phyloP scores from a whole-genome alignment of 2,797 vertebrate genomes.

The Chiroxiphia lanceolata region DNA sequence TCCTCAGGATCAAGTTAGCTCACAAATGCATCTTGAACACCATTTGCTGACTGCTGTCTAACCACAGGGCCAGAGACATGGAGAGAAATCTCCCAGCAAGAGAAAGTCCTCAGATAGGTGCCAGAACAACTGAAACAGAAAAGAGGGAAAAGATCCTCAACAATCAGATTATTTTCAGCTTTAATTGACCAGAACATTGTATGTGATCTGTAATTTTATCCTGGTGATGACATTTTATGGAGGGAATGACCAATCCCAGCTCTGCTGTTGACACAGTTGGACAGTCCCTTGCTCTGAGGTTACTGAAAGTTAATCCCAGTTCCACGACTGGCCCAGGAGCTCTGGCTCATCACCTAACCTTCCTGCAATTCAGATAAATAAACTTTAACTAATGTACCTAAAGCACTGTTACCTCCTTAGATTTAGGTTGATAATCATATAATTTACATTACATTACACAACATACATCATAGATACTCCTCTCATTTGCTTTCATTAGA shows the following conservation, averaged over 20 bases:
- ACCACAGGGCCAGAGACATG: neutral
- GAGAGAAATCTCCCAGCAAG: neutral
- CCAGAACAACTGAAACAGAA: neutral
- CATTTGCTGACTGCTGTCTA: neutral
- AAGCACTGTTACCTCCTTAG: neutral
- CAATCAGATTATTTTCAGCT: neutral
- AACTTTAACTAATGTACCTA: neutral
- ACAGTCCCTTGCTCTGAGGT: neutral
- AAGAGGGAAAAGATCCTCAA: neutral
- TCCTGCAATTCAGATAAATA: neutral
- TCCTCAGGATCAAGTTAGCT: neutral
- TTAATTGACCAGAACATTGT: neutral
- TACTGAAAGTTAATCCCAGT: neutral
- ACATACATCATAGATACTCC: neutral
- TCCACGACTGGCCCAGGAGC: neutral
- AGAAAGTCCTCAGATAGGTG: neutral
- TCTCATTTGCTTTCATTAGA: neutral
- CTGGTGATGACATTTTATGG: neutral
- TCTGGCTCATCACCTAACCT: neutral
- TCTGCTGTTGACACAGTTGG: fast-evolving
- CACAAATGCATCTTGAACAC: neutral
- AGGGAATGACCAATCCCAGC: neutral
- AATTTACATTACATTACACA: neutral
- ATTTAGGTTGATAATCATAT: neutral
- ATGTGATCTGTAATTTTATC: neutral